Percentiles rank a stretch among this genome's conserved stretches.
Evolutionary conservation across 2,113 vertebrate genomes (phyloP).

Genomic region (Alaudala cheleensis): DNA sequence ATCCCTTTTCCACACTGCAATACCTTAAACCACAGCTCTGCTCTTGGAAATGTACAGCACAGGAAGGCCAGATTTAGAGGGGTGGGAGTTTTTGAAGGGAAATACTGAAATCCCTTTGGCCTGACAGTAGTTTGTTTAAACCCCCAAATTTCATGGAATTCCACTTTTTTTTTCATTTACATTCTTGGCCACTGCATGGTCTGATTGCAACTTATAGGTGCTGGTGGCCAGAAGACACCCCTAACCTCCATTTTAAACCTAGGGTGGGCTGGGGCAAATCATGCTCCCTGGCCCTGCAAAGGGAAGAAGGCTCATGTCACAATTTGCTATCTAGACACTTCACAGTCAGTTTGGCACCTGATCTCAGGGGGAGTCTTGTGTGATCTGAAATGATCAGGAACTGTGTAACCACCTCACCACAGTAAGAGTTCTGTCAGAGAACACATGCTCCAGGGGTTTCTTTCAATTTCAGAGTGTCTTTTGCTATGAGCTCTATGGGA

Average conservation of each 20-base stretch:
- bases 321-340: neutral
- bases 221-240: neutral
- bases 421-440: neutral
- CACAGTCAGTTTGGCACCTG: neutral
- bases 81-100: neutral
- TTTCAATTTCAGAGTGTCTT: neutral
- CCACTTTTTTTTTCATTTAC: neutral
- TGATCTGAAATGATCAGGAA: fast-evolving
- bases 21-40: neutral
- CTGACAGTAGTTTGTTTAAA: neutral
- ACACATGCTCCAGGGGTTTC: neutral
- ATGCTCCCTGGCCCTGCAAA: neutral
- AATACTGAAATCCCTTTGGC: neutral
- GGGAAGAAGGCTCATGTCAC: neutral
- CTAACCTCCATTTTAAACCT: neutral
- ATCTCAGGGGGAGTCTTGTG: neutral
- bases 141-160: neutral
- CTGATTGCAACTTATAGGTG: neutral
- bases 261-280: neutral
- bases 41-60: neutral
- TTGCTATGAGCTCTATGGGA: neutral
- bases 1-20: neutral
- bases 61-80: fast-evolving
- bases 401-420: fast-evolving
- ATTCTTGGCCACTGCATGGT: neutral